These are phyloP conservation scores for Athalia rosae DNA, from an alignment of 2,888 invertebrate species.

Conservation along the genomic window DNA sequence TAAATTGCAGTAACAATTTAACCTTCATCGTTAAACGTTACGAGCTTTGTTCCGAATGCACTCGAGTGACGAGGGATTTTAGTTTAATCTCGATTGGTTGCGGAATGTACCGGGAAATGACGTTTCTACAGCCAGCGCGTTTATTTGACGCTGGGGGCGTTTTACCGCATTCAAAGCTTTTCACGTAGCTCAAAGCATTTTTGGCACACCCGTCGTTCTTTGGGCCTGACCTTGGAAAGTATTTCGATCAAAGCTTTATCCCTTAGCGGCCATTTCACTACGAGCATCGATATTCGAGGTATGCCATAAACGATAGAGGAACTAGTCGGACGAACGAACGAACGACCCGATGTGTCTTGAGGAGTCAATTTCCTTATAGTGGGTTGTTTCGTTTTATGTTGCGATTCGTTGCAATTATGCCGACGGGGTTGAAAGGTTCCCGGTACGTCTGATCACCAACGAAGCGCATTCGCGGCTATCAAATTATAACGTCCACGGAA, in stretches of 20 bases:
- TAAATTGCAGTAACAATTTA: no score
- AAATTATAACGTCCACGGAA: no score
- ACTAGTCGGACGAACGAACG: constrained; percentile 5
- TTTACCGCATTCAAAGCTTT: no score
- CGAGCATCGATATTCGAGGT: constrained; percentile 19
- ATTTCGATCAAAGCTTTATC: constrained; percentile 7
- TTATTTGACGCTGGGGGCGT: no score
- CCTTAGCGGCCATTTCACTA: constrained; percentile 17
- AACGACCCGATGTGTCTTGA: constrained; percentile 22
- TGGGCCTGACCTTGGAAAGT: not conserved
- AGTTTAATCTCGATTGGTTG: no score
- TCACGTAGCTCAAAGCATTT: no score
- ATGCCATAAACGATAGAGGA: constrained; percentile 14
- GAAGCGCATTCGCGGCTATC: not conserved
- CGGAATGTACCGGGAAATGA: no score
- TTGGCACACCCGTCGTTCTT: not conserved
- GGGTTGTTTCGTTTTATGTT: constrained; percentile 33
- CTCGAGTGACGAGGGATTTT: no score
- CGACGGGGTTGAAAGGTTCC: not conserved
- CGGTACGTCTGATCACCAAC: constrained; percentile 1
- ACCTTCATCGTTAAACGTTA: no score
- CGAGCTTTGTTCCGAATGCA: no score
- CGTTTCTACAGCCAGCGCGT: no score
- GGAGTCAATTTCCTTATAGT: constrained; percentile 29
- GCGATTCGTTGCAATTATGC: constrained; percentile 30